Percentiles rank a stretch among this genome's conserved stretches.
phyloP scores from a whole-genome alignment of 2,888 invertebrate genomes.

The Cetonia aurata region DNA sequence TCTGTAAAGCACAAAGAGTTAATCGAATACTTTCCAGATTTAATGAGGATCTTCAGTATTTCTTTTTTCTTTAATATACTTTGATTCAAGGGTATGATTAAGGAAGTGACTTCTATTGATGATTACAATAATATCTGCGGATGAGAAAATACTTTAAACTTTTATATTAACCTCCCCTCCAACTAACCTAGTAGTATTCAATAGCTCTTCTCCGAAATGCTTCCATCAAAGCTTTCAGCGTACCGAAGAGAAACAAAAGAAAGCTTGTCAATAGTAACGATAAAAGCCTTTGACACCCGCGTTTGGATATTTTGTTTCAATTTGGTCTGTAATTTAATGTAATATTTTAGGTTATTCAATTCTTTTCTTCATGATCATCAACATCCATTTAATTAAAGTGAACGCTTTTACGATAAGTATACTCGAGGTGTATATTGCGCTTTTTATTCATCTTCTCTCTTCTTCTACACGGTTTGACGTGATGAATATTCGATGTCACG shows the following conservation, averaged over 20 bases:
- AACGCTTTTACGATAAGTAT: constrained; percentile 30
- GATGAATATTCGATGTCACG: neutral
- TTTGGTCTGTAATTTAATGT: constrained; percentile 4
- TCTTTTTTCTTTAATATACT: too few species aligned
- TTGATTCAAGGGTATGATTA: too few species aligned
- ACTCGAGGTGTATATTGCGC: neutral
- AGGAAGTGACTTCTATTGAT: too few species aligned
- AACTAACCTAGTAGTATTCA: neutral
- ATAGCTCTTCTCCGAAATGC: neutral
- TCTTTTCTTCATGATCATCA: constrained; percentile 28
- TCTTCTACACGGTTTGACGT: neutral
- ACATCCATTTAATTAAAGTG: constrained; percentile 22
- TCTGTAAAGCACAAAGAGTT: too few species aligned
- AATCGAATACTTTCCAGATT: too few species aligned
- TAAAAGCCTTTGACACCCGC: neutral
- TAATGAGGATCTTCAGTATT: too few species aligned
- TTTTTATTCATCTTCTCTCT: constrained; percentile 2
- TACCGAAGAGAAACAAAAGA: constrained; percentile 8
- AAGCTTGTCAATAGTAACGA: neutral
- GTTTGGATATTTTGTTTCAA: constrained; percentile 4
- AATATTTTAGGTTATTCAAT: constrained; percentile 13
- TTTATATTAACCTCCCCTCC: neutral
- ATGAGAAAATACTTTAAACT: too few species aligned
- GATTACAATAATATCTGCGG: too few species aligned
- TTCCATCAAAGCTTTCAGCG: constrained; percentile 9